phyloP scores from a whole-genome alignment of 2,113 vertebrate genomes.

The Nerophis lumbriciformis region DNA sequence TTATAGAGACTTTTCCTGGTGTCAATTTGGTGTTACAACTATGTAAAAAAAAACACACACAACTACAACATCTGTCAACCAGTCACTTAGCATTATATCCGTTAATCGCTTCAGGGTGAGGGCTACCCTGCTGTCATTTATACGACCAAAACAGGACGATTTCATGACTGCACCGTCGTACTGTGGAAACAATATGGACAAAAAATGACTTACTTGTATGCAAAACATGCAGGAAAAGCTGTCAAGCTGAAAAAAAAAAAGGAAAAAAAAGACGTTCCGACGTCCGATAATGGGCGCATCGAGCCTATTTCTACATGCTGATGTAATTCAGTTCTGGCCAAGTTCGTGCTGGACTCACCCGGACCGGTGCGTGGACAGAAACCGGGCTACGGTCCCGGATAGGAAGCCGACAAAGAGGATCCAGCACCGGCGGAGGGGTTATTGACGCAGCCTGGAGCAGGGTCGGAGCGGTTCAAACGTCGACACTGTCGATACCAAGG shows the following conservation, averaged over 20 bases:
- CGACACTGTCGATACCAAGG: too few relatives aligned
- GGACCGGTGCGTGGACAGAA: neutral
- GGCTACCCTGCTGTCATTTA: too few relatives aligned
- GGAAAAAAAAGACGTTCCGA: neutral
- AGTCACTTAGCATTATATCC: too few relatives aligned
- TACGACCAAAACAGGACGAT: too few relatives aligned
- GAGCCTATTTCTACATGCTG: neutral
- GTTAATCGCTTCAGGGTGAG: too few relatives aligned
- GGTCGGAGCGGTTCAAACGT: too few relatives aligned
- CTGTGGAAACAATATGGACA: neutral
- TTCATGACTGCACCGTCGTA: neutral
- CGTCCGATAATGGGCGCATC: constrained; percentile 36
- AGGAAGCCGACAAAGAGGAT: constrained; percentile 17
- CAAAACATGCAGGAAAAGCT: neutral
- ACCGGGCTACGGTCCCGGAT: neutral
- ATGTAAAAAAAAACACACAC: too few relatives aligned
- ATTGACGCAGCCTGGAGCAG: constrained; percentile 34
- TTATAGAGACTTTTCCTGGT: too few relatives aligned
- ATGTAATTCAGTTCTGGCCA: neutral
- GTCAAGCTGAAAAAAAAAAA: neutral
- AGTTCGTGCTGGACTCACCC: constrained; percentile 32
- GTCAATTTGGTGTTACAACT: too few relatives aligned
- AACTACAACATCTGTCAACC: too few relatives aligned
- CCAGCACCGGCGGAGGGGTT: constrained; percentile 3
- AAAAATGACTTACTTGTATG: neutral